Evolutionary conservation across 2,113 vertebrate species (phyloP).

Genomic region (Rhagologus leucostigma): DNA sequence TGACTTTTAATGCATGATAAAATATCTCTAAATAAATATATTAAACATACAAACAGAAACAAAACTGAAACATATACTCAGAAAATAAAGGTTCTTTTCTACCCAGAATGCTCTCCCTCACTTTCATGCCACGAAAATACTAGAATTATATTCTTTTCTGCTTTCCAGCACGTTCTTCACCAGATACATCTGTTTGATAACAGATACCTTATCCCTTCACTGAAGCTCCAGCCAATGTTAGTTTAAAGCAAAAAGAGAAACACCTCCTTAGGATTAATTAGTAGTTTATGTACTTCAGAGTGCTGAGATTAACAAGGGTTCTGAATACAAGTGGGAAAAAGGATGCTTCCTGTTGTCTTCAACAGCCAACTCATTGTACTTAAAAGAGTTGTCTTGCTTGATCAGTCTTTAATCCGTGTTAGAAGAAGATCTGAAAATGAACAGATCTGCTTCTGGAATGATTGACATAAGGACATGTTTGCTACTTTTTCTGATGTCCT

Average conservation of each 20-base stretch:
- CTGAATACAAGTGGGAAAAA: neutral
- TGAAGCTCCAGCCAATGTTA: neutral
- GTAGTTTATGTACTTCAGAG: neutral
- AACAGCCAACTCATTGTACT: fast-evolving
- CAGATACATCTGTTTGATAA: neutral
- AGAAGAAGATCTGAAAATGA: neutral
- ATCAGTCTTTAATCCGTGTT: neutral
- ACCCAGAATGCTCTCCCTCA: neutral
- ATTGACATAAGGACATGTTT: neutral
- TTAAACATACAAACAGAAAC: neutral
- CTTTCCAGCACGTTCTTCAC: neutral
- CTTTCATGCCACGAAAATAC: neutral
- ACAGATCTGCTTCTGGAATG: neutral
- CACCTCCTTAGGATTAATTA: neutral
- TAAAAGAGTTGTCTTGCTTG: neutral
- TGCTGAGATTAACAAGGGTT: neutral
- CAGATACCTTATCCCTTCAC: neutral
- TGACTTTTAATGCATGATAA: neutral
- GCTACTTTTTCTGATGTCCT: neutral
- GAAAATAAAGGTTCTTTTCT: neutral
- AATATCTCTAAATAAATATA: neutral
- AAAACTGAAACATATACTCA: neutral
- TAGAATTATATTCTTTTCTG: neutral
- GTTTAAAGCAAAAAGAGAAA: neutral
- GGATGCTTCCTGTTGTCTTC: neutral